Conservation (phyloP, 2,888 invertebrate species). For the Punctoribates punctum region DNA sequence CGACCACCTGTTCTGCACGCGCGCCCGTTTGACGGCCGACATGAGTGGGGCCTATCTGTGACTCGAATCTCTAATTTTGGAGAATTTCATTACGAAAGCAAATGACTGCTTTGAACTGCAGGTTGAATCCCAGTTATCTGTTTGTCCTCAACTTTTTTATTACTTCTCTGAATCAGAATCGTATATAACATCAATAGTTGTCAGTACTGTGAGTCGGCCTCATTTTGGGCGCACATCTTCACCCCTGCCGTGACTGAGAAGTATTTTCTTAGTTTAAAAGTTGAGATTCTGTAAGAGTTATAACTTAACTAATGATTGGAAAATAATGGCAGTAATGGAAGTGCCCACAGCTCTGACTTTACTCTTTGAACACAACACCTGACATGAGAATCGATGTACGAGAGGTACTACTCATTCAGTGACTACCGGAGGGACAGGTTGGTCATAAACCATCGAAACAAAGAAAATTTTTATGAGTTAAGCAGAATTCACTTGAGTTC, state of each 20-base stretch:
- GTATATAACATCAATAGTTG: conserved; percentile 1
- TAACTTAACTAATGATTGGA: background rate
- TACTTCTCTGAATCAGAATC: conserved; percentile 18
- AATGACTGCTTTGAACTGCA: conserved; percentile 10
- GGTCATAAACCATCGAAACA: conserved; percentile 11
- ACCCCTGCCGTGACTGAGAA: conserved; percentile 24
- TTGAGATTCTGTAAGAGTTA: background rate
- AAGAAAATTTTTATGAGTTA: conserved; percentile 21
- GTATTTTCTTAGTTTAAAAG: conserved; percentile 12
- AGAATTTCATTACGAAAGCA: background rate
- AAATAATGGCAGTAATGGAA: background rate
- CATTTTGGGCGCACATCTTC: background rate
- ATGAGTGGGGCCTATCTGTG: conserved; percentile 16
- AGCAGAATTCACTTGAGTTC: background rate
- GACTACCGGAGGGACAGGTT: conserved; percentile 1
- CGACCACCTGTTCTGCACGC: conserved; percentile 22
- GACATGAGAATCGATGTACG: background rate
- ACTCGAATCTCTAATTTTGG: conserved; percentile 10
- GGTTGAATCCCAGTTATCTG: conserved; percentile 12
- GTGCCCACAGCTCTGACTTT: background rate
- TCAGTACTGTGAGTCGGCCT: conserved; percentile 10
- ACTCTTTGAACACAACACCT: conserved; percentile 30
- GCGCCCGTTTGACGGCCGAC: background rate
- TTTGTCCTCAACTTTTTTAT: conserved; percentile 23
- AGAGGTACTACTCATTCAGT: conserved; percentile 1